phyloP scores from a whole-genome alignment of 2,113 vertebrate species.

The Candoia aspera region DNA sequence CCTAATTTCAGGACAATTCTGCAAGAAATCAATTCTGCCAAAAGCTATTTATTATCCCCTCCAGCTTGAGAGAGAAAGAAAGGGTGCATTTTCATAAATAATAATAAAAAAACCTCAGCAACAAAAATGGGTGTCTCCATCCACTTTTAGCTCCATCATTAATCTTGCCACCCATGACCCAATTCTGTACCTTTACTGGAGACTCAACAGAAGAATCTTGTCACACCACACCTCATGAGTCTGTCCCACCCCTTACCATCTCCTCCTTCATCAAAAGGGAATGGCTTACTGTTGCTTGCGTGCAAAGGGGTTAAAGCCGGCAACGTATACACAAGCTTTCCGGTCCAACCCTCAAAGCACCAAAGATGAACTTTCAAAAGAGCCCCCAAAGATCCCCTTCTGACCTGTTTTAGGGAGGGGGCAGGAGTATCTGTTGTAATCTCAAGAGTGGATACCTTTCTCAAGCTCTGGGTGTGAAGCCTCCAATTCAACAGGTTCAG shows the following conservation, averaged over 20 bases:
- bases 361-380: not conserved
- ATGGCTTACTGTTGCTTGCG: not conserved
- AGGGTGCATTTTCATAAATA: too few relatives aligned
- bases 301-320: not conserved
- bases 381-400: not conserved
- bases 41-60: too few relatives aligned
- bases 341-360: not conserved
- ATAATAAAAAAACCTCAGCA: too few relatives aligned
- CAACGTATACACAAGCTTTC: not conserved
- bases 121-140: too few relatives aligned
- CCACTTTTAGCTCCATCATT: too few relatives aligned
- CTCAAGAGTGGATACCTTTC: conserved; percentile 71
- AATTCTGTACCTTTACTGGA: too few relatives aligned
- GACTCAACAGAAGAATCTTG: too few relatives aligned
- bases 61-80: too few relatives aligned
- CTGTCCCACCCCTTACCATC: not conserved
- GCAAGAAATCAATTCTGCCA: too few relatives aligned
- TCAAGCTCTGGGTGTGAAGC: conserved; percentile 65
- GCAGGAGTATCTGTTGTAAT: not conserved
- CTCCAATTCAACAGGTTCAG: conserved; percentile 86
- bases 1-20: too few relatives aligned
- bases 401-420: not conserved
- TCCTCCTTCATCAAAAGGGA: not conserved
- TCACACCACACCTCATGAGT: not conserved
- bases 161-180: too few relatives aligned